phyloP scores from a whole-genome alignment of 2,888 invertebrate species.

The Calameuta filiformis region DNA sequence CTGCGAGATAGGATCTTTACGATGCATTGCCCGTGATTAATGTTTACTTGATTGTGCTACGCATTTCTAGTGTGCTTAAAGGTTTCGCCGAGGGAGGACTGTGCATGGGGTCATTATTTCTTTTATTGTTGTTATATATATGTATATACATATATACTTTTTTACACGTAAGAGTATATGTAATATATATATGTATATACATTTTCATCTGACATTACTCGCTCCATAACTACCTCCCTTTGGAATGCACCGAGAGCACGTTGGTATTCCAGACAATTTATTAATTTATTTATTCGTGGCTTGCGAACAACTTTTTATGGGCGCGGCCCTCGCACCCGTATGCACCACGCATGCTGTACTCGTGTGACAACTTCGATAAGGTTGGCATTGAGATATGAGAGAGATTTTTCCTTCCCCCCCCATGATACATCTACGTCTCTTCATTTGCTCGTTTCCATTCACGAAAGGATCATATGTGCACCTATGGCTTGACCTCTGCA shows the following conservation, averaged over 20 bases:
- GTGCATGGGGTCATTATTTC: not conserved
- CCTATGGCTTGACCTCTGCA: conserved; percentile 45
- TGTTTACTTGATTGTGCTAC: not conserved
- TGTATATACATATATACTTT: not conserved
- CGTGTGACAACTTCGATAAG: not conserved
- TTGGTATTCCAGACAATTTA: conserved; percentile 34
- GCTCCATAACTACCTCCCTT: not conserved
- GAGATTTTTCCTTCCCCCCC: not conserved
- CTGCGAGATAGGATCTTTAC: not conserved
- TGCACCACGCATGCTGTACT: not conserved
- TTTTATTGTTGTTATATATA: not conserved
- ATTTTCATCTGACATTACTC: not conserved
- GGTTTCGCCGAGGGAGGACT: not conserved
- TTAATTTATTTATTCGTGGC: conserved; percentile 43
- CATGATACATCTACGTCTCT: not conserved
- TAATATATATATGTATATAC: not conserved
- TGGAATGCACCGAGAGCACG: conserved; percentile 8
- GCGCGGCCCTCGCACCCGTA: conserved; percentile 5
- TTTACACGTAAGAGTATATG: not conserved
- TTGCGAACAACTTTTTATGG: conserved; percentile 38
- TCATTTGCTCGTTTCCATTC: not conserved
- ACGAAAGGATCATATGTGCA: not conserved
- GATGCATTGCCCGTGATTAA: not conserved
- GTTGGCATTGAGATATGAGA: not conserved
- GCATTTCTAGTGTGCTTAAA: not conserved